phyloP scores from a whole-genome alignment of 1,140 invertebrate species.

The Brachionus paranguensis region DNA sequence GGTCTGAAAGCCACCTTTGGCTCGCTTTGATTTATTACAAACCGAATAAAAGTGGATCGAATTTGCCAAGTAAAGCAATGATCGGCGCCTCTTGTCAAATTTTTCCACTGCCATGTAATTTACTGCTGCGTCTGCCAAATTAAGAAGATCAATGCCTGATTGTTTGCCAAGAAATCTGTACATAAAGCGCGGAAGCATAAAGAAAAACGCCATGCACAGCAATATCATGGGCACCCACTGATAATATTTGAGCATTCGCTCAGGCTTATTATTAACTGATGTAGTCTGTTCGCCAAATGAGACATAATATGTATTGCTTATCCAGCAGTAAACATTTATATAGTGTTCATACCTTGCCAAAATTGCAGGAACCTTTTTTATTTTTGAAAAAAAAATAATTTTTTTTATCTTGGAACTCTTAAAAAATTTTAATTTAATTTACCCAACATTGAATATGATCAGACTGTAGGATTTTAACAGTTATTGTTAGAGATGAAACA shows the following conservation, averaged over 20 bases:
- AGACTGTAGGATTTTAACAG: slow-evolving; percentile 80
- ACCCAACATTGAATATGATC: slow-evolving; percentile 73
- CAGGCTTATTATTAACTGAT: slow-evolving; percentile 25
- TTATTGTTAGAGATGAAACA: slow-evolving; percentile 77
- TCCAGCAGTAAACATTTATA: slow-evolving; percentile 37
- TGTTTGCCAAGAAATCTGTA: slow-evolving; percentile 47
- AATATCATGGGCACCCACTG: slow-evolving; percentile 58
- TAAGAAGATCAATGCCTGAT: slow-evolving; percentile 33
- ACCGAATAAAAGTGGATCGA: slow-evolving; percentile 39
- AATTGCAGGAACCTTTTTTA: slow-evolving; percentile 16
- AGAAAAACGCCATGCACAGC: slow-evolving; percentile 52
- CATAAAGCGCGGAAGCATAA: slow-evolving; percentile 52
- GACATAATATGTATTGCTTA: slow-evolving; percentile 38
- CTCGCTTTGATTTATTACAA: slow-evolving; percentile 2
- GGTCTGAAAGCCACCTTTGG: not conserved
- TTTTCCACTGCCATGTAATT: slow-evolving; percentile 39
- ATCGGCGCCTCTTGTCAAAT: slow-evolving; percentile 24
- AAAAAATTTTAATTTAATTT: not conserved
- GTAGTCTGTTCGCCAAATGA: slow-evolving; percentile 35
- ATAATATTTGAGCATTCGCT: slow-evolving; percentile 51
- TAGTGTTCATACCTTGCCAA: slow-evolving; percentile 27
- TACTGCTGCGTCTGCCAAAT: slow-evolving; percentile 28
- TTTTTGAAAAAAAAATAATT: too few species aligned
- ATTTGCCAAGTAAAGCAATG: slow-evolving; percentile 16
- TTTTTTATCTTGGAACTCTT: too few species aligned